phyloP scores from a whole-genome alignment of 92 coral and sea anemone species.

The Palythoa caribaeorum region DNA sequence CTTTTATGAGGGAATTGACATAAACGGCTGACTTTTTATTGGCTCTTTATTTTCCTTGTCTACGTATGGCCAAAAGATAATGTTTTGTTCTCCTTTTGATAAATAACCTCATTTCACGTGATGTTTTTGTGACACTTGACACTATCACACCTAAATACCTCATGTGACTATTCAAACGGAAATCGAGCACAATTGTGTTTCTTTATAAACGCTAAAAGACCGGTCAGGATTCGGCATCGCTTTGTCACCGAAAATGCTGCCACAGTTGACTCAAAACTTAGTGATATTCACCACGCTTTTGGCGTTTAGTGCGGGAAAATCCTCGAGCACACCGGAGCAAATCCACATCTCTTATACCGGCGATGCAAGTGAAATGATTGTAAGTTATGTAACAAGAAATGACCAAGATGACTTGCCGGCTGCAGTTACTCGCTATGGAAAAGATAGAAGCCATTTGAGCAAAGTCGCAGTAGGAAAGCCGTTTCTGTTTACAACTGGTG shows the following conservation, averaged over 20 bases:
- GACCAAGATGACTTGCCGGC: slow-evolving; percentile 40
- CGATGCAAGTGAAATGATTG: slow-evolving; percentile 75
- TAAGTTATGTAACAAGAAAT: slow-evolving; percentile 72
- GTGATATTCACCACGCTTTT: not conserved
- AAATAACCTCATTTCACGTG: too few relatives aligned
- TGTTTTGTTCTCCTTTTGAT: too few relatives aligned
- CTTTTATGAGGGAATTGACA: too few relatives aligned
- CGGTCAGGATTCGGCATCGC: not conserved
- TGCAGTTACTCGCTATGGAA: slow-evolving; percentile 67
- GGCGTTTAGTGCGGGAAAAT: not conserved
- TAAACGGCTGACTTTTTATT: too few relatives aligned
- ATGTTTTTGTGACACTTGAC: too few relatives aligned
- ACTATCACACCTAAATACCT: too few relatives aligned
- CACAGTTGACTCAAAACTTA: not conserved
- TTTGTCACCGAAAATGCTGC: not conserved
- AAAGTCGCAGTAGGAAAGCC: slow-evolving; percentile 66
- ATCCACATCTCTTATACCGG: slow-evolving; percentile 87
- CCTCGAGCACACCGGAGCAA: slow-evolving; percentile 70
- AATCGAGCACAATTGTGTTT: not conserved
- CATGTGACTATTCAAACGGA: slow-evolving; percentile 1
- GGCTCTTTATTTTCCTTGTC: too few relatives aligned
- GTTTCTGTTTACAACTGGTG: slow-evolving; percentile 53
- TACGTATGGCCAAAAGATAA: too few relatives aligned
- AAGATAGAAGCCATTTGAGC: slow-evolving; percentile 52
- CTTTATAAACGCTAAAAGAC: too few relatives aligned